Evolutionary conservation across 2,797 vertebrate species (phyloP).

Genomic region (Sandelia bainsii): DNA sequence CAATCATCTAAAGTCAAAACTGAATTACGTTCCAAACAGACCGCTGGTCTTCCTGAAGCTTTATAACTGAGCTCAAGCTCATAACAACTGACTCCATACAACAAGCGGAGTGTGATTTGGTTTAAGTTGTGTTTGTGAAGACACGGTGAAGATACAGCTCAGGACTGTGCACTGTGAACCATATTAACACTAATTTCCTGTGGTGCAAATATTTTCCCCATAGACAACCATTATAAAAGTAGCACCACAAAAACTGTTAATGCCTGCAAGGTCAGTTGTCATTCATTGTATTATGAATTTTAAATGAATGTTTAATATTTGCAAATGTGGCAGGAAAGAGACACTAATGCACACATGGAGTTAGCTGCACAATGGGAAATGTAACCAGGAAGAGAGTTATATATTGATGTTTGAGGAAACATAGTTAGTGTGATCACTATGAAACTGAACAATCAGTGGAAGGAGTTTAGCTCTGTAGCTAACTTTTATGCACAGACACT

Average conservation of each 20-base stretch:
- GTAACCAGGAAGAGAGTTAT: not conserved
- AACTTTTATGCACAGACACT: not conserved
- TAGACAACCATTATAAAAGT: not conserved
- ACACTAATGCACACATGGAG: not conserved
- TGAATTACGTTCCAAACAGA: constrained; percentile 35
- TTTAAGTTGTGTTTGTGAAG: not conserved
- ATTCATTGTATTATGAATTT: not conserved
- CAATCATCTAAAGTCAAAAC: constrained; percentile 48
- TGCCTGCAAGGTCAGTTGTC: not conserved
- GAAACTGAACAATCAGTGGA: too few species aligned
- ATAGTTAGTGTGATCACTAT: too few species aligned
- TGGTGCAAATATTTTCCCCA: not conserved
- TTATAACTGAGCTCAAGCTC: not conserved
- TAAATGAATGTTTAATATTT: not conserved
- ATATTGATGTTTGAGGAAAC: too few species aligned
- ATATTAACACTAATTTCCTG: not conserved
- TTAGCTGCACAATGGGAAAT: too few species aligned
- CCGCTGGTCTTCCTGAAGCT: constrained; percentile 17
- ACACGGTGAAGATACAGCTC: not conserved
- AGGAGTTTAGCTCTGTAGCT: not conserved
- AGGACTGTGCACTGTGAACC: not conserved
- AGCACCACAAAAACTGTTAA: not conserved
- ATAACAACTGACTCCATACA: constrained; percentile 2
- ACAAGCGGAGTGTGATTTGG: not conserved
- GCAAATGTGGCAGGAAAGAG: not conserved